Base-by-base conservation (phyloP, 1,140 invertebrate genomes). In the Geopemphigus sp. region DNA sequence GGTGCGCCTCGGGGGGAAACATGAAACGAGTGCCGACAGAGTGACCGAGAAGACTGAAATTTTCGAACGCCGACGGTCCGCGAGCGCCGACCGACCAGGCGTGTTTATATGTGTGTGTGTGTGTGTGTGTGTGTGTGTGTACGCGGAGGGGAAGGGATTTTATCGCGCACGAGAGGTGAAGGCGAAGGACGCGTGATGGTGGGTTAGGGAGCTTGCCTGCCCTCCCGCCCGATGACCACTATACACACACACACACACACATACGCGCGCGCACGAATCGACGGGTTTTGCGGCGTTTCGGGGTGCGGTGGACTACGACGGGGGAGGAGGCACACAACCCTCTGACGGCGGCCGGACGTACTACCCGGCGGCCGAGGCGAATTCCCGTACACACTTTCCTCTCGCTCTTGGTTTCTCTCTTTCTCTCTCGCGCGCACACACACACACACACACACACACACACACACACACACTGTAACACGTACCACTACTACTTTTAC, bases 1-100 rank as follows among this genome's bases (percentile, higher is more conserved):
- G 57, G 68, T 50, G 74, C 47, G 74, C 39, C 39, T 50, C 57
- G 74, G 74, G 54, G 74, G 74, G 74, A 78, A 78, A 78, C 74
- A 63, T 47, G 74, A 78, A 78, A 59, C 74, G 74, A 78, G 56
- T 78, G 74, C 74, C 74, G 74, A 78, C 74, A 78, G 74, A 78
- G 74, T 78, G 74, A 78, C 74, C 74, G 74, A 78, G 74, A 80
- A 80, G 64, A 80, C 61, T 80, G 61, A 80, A 80, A 80, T 29
- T 80, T 80, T 70, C 61, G 32, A 80, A 80, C 39, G 61, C 53
- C 61, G 63, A 59, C 63, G 63, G 39, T 39, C 63, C 63, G 61
- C 47, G 76, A n/a, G 59, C 76, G 47, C 32, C n/a, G 61, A 68
- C 22, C 73, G 32, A 1, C 15, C 57, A n/a, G 14, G 8, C n/a